These are phyloP conservation scores for Volucella zonaria DNA, from an alignment of 2,888 invertebrate genomes.

Conservation along the genomic window DNA sequence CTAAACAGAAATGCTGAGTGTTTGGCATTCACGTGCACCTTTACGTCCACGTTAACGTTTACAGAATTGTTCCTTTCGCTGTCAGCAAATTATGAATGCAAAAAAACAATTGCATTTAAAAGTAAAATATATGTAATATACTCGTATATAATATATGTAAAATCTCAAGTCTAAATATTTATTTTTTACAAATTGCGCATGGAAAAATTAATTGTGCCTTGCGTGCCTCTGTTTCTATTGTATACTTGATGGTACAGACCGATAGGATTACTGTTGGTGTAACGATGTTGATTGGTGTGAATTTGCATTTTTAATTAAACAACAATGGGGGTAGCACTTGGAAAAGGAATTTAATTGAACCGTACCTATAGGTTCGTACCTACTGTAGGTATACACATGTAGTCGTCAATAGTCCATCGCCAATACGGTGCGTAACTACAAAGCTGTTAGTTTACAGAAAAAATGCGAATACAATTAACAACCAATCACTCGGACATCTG, in stretches of 20 bases:
- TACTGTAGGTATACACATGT: too few species aligned
- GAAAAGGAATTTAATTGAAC: slow-evolving; percentile 1
- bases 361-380: too few species aligned
- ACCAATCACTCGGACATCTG: too few species aligned
- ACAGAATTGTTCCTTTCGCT: slow-evolving; percentile 36
- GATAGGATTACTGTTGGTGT: too few species aligned
- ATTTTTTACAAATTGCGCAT: slow-evolving; percentile 40
- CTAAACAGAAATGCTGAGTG: slow-evolving; percentile 26
- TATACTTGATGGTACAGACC: too few species aligned
- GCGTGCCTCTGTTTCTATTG: neutral
- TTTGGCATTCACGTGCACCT: neutral
- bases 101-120: slow-evolving; percentile 58
- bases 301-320: slow-evolving; percentile 20
- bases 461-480: too few species aligned
- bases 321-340: neutral
- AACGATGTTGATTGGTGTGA: neutral
- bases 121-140: too few species aligned
- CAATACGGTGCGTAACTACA: too few species aligned
- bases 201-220: slow-evolving; percentile 20
- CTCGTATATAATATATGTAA: neutral
- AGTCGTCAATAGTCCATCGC: too few species aligned
- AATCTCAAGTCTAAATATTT: slow-evolving; percentile 46
- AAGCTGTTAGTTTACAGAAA: too few species aligned
- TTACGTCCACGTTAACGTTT: neutral
- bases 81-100: slow-evolving; percentile 16